Evolutionary conservation across 2,888 invertebrate genomes (phyloP).

Genomic region (Oxyteleia sp.): DNA sequence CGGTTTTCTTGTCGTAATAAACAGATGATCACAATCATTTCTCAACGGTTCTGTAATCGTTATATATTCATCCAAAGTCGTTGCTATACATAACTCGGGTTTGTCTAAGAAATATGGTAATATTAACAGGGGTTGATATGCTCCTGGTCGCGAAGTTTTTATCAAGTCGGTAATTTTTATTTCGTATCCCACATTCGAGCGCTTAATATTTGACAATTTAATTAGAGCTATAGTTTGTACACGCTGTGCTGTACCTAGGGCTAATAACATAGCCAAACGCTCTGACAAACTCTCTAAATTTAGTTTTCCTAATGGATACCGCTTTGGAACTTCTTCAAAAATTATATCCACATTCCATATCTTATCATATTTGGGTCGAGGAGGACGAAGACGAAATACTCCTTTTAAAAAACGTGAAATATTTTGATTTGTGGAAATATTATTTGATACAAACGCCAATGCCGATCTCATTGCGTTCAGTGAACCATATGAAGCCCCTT

Average conservation of each 20-base stretch:
- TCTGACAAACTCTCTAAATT: conserved; percentile 14
- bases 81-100: conserved; percentile 20
- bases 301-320: conserved; percentile 17
- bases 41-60: conserved; percentile 13
- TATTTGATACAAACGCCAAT: conserved; percentile 70
- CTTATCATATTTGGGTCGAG: conserved; percentile 52
- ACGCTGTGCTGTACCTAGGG: conserved; percentile 33
- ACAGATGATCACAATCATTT: conserved; percentile 2
- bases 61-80: conserved; percentile 15
- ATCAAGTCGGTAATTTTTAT: conserved; percentile 22
- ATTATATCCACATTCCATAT: conserved; percentile 63
- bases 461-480: conserved; percentile 78
- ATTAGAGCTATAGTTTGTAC: conserved; percentile 53
- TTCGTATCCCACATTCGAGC: neutral
- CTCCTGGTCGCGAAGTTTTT: conserved; percentile 42
- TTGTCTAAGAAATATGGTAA: conserved; percentile 29
- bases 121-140: conserved; percentile 20
- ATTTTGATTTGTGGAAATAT: conserved; percentile 62
- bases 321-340: conserved; percentile 33
- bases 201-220: conserved; percentile 36
- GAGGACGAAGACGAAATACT: conserved; percentile 40
- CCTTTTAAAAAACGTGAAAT: conserved; percentile 76
- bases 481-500: conserved; percentile 71
- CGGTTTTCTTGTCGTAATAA: conserved; percentile 59
- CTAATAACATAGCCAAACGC: conserved; percentile 21